A percentile compares a stretch with the other conserved stretches of the same genome.
These are phyloP conservation scores for Pseudococcus viburni DNA, from an alignment of 2,888 invertebrate species.

Conservation along the genomic window DNA sequence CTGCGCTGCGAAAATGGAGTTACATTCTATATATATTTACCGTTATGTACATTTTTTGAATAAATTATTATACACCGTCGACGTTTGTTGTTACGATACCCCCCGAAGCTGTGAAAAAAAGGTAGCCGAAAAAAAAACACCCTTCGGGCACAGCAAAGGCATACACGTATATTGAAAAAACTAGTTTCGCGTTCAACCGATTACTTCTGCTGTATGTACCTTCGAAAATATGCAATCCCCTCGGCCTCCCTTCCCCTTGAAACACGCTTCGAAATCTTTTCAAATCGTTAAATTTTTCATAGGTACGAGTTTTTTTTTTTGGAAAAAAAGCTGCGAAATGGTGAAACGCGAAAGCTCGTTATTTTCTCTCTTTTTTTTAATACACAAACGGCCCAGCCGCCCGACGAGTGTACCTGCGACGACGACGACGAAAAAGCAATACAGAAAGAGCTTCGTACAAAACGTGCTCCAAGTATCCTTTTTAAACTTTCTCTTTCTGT, in stretches of 20 bases:
- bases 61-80: slow-evolving; percentile 20
- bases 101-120: not conserved
- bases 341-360: slow-evolving; percentile 54
- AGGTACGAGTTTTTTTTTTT: not conserved
- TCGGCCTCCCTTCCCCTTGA: not conserved
- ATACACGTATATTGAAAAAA: not conserved
- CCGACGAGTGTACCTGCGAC: not conserved
- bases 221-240: not conserved
- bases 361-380: slow-evolving; percentile 52
- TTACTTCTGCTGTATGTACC: not conserved
- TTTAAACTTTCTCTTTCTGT: slow-evolving; percentile 34
- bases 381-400: not conserved
- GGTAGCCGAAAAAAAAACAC: not conserved
- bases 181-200: slow-evolving; percentile 25
- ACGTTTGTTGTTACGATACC: slow-evolving; percentile 14
- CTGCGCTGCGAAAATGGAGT: slow-evolving; percentile 17
- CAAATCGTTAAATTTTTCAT: slow-evolving; percentile 40
- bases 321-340: slow-evolving; percentile 53
- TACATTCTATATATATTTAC: slow-evolving; percentile 45
- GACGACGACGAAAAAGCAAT: not conserved
- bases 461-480: slow-evolving; percentile 53
- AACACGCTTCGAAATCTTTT: not conserved
- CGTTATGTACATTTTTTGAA: slow-evolving; percentile 26
- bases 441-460: slow-evolving; percentile 37
- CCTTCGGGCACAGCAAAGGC: not conserved